phyloP scores from a whole-genome alignment of 2,888 invertebrate genomes.

The Leuctra nigra region DNA sequence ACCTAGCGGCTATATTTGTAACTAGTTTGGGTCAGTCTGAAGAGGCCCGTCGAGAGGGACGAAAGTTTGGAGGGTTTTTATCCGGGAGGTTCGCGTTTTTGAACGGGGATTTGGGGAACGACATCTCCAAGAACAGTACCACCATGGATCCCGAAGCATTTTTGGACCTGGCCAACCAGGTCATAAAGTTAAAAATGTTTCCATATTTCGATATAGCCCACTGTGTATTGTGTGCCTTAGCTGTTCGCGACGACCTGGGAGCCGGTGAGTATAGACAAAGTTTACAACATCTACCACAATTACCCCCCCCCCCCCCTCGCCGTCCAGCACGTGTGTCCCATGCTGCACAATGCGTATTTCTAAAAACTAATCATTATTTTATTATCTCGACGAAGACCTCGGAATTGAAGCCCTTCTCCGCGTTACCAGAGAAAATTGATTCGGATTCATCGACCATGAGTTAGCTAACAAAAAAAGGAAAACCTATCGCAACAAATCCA shows the following conservation, averaged over 20 bases:
- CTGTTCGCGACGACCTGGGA: slow-evolving; percentile 92
- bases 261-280: slow-evolving; percentile 58
- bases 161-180: slow-evolving; percentile 96
- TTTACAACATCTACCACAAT: not conserved
- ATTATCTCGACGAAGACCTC: not conserved
- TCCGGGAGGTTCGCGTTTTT: slow-evolving; percentile 12
- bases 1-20: not conserved
- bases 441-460: too few species aligned
- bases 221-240: slow-evolving; percentile 87
- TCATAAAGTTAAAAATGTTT: slow-evolving; percentile 98
- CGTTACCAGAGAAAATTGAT: too few species aligned
- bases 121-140: slow-evolving; percentile 5
- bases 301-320: too few species aligned
- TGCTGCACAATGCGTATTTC: not conserved
- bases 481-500: too few species aligned
- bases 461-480: too few species aligned
- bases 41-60: slow-evolving; percentile 21
- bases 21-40: slow-evolving; percentile 14
- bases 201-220: slow-evolving; percentile 99
- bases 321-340: too few species aligned
- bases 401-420: too few species aligned
- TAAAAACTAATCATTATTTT: not conserved
- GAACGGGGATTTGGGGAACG: slow-evolving; percentile 22
- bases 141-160: slow-evolving; percentile 94
- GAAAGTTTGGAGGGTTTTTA: slow-evolving; percentile 20